Evolutionary conservation across 2,888 invertebrate genomes (phyloP).

Genomic region (Charanyca ferruginea): DNA sequence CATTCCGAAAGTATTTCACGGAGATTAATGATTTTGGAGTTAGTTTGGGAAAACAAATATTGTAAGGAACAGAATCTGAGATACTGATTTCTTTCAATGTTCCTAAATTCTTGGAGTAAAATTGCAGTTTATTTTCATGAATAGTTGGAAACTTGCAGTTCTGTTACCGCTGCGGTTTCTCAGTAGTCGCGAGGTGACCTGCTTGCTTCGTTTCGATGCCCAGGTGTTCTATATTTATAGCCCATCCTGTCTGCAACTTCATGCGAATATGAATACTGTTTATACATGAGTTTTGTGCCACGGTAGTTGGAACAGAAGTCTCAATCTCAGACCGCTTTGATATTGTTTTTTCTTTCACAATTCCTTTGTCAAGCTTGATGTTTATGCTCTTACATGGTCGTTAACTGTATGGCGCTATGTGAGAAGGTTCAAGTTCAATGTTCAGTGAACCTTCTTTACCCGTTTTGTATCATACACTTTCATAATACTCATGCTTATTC

Average conservation of each 20-base stretch:
- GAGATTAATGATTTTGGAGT: constrained; percentile 9
- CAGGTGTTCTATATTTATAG: constrained; percentile 64
- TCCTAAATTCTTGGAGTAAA: background rate
- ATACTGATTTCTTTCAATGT: background rate
- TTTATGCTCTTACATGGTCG: background rate
- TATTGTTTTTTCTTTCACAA: constrained; percentile 7
- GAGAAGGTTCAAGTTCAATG: constrained; percentile 9
- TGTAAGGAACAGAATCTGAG: constrained; percentile 1
- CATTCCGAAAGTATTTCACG: constrained; percentile 23
- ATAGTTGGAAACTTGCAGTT: constrained; percentile 1
- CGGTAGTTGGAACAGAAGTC: constrained; percentile 27
- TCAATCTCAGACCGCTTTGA: constrained; percentile 1
- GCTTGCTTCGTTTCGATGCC: constrained; percentile 51
- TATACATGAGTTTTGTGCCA: constrained; percentile 26
- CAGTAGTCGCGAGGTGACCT: constrained; percentile 55
- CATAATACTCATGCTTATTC: constrained; percentile 21
- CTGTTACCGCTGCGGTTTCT: constrained; percentile 29
- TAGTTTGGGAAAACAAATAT: background rate
- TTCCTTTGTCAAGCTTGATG: background rate
- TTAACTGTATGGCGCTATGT: background rate
- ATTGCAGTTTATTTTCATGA: background rate
- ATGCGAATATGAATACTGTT: constrained; percentile 22
- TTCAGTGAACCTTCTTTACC: constrained; percentile 31
- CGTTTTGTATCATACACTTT: constrained; percentile 6
- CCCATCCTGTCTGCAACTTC: constrained; percentile 48